Evolutionary conservation across 1,140 invertebrate genomes (phyloP), one percentile per base, ranked within the genome.

Genomic region (Listronotus oregonensis): DNA sequence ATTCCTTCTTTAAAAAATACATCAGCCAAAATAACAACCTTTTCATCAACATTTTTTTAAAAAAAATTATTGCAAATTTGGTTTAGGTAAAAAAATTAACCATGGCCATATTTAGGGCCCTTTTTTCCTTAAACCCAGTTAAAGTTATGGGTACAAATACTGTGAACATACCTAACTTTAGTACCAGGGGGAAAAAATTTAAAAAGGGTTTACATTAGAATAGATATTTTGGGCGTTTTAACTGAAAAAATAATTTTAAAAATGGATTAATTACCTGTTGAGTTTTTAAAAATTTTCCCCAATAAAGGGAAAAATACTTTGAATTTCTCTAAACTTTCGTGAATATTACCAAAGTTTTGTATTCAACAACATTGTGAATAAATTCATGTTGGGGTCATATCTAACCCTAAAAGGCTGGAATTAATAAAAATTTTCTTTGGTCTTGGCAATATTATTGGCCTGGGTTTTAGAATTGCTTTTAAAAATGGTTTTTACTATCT

Each of bases 111-210:
- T 58, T 64, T 70, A 46, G 71, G 66, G 0, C 73, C 74, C 18
- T 37, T 68, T 17, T 54, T 11, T 73, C 75, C 50, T 67, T 59
- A 1, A 61, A 42, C 60, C 76, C 76, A 78, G 62, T 78, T 52
- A 44, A 78, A 76, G 68, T 78, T 78, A 43, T 75, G 56, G 11
- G 21, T 32, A 42, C 67, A 70, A 49, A 78, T 78, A 34, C 43
- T 67, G 7, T 58, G 0, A 11, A 72, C 57, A 61, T 72, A 68
- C 9, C 44, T n/a, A n/a, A 34, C 11, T 50, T 67, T 69, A 1
- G 75, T 76, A 18, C 74, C 76, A n/a, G n/a, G 60, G 77, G 76
- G 50, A 77, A 77, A 14, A 76, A 40, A 9, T 64, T 31, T n/a
- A n/a, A 9, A 66, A 10, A 52, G 72, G 64, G 18, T 59, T 31